A percentile compares a stretch with the other conserved stretches of the same genome.
phyloP scores from a whole-genome alignment of 2,797 vertebrate species.

The Emys orbicularis region DNA sequence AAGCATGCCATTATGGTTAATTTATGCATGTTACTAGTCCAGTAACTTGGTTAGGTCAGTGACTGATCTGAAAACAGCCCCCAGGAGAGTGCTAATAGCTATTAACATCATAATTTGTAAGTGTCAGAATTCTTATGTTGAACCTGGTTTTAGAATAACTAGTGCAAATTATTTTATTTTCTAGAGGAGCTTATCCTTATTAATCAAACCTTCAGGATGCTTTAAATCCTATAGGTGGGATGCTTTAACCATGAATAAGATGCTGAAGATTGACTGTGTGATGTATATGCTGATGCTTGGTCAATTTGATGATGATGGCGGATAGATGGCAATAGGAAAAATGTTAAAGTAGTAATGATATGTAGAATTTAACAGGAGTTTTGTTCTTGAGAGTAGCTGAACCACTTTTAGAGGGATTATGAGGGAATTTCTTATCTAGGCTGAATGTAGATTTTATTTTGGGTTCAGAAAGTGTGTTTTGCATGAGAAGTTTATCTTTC shows the following conservation, averaged over 20 bases:
- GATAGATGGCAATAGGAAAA: not conserved
- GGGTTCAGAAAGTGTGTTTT: not conserved
- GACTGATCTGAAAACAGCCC: not conserved
- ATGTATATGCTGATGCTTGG: not conserved
- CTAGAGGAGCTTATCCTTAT: not conserved
- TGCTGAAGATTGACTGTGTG: not conserved
- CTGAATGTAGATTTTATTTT: not conserved
- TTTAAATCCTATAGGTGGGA: not conserved
- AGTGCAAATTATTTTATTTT: not conserved
- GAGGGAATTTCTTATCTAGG: not conserved
- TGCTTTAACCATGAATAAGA: not conserved
- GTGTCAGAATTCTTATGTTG: not conserved
- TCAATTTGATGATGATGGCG: not conserved
- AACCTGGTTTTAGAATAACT: not conserved
- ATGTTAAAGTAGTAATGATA: not conserved
- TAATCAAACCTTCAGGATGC: not conserved
- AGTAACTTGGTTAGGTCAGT: not conserved
- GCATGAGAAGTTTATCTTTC: not conserved
- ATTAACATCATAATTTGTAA: not conserved
- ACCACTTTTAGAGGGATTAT: not conserved
- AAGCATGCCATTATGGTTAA: not conserved
- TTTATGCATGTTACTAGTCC: not conserved
- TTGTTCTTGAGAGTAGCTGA: not conserved
- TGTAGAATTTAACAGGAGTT: not conserved
- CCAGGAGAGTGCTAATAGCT: not conserved